phyloP scores from a whole-genome alignment of 1,140 invertebrate species.

The Cotesia vestalis region DNA sequence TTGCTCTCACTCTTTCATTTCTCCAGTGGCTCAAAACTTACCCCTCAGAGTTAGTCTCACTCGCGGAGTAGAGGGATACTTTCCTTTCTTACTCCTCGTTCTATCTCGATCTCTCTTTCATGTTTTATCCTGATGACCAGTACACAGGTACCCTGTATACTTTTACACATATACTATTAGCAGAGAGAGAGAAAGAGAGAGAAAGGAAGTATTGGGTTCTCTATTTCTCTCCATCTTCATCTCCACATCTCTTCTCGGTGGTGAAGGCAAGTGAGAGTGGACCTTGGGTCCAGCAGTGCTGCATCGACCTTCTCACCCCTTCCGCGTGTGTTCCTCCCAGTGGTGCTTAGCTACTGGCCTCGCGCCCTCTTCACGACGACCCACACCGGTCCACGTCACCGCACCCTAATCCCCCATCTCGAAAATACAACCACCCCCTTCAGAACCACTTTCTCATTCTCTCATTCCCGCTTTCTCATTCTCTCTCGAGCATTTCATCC shows the following conservation, averaged over 20 bases:
- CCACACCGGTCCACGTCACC: slow-evolving; percentile 50
- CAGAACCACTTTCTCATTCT: slow-evolving; percentile 8
- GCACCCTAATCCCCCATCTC: slow-evolving; percentile 62
- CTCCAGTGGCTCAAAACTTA: slow-evolving; percentile 35
- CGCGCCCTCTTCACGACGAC: slow-evolving; percentile 25
- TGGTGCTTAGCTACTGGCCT: slow-evolving; percentile 19
- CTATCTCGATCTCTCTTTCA: slow-evolving; percentile 41
- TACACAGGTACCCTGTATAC: neutral
- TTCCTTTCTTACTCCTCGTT: slow-evolving; percentile 33
- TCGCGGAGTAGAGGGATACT: neutral
- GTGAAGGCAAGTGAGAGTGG: slow-evolving; percentile 58
- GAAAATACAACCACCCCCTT: slow-evolving; percentile 56
- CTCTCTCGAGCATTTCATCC: neutral
- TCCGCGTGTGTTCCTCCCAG: slow-evolving; percentile 20
- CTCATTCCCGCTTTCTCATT: neutral
- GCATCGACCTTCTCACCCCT: slow-evolving; percentile 59
- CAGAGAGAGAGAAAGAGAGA: neutral
- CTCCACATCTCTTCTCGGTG: slow-evolving; percentile 21
- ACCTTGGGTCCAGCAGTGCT: slow-evolving; percentile 62
- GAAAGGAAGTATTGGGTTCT: too few species aligned
- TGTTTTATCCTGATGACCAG: slow-evolving; percentile 36
- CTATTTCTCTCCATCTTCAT: slow-evolving; percentile 1
- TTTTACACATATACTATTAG: neutral
- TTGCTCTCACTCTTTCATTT: slow-evolving; percentile 54
- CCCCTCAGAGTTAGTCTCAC: slow-evolving; percentile 30